Evolutionary conservation across 2,797 vertebrate species (phyloP).

Genomic region (Hemitrygon akajei): DNA sequence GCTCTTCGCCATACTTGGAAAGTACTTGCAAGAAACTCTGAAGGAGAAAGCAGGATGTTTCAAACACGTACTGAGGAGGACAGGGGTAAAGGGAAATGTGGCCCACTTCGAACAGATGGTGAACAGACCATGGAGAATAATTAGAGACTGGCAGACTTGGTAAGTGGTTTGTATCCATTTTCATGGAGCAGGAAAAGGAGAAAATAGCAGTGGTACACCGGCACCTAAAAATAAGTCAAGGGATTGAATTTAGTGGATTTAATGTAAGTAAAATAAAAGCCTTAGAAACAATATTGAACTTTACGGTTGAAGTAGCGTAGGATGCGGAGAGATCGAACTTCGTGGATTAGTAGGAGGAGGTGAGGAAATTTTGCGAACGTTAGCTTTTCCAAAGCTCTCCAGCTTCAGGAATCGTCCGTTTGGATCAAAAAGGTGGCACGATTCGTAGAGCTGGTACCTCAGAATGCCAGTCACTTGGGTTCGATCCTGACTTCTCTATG

Average conservation of each 20-base stretch:
- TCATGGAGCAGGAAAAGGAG: not conserved
- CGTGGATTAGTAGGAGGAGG: too few relatives aligned
- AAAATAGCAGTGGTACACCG: not conserved
- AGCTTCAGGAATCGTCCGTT: too few relatives aligned
- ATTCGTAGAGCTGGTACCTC: too few relatives aligned
- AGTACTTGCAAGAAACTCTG: not conserved
- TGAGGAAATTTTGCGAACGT: too few relatives aligned
- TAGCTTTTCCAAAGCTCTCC: too few relatives aligned
- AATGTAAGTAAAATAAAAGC: not conserved
- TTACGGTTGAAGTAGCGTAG: not conserved
- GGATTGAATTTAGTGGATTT: constrained; percentile 1
- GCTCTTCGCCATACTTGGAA: not conserved
- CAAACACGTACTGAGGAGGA: not conserved
- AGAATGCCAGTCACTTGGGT: too few relatives aligned
- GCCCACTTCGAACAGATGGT: not conserved
- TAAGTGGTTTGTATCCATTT: not conserved
- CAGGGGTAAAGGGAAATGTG: not conserved
- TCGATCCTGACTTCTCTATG: too few relatives aligned
- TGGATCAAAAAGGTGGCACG: too few relatives aligned
- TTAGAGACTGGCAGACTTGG: not conserved
- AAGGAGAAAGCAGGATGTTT: not conserved
- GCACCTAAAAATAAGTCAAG: constrained; percentile 3
- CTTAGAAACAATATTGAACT: not conserved
- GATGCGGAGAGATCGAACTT: too few relatives aligned
- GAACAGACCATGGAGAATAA: not conserved